These are phyloP conservation scores for Caenorhabditis tropicalis DNA, from an alignment of 1,140 invertebrate genomes.

Conservation along the genomic window DNA sequence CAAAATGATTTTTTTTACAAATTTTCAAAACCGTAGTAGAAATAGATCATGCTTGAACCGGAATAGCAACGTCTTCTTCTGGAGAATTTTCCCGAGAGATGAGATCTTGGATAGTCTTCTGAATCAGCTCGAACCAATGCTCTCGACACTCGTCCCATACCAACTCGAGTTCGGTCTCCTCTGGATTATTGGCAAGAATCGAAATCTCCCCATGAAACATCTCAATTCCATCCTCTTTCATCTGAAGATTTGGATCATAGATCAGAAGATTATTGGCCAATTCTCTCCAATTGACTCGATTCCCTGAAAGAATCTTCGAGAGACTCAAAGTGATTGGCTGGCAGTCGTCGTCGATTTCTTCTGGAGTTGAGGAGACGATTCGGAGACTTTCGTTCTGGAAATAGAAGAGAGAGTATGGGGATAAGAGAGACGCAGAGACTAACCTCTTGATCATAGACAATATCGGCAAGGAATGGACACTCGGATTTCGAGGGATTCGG, in stretches of 20 bases:
- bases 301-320: constrained; percentile 59
- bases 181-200: background rate
- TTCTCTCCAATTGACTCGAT: constrained; percentile 58
- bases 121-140: constrained; percentile 57
- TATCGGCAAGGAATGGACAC: constrained; percentile 44
- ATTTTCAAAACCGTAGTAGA: too few species aligned
- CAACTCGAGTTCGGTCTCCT: constrained; percentile 56
- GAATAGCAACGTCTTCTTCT: background rate
- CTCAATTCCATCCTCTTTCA: constrained; percentile 65
- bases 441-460: constrained; percentile 62
- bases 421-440: background rate
- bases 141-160: constrained; percentile 66
- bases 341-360: constrained; percentile 58
- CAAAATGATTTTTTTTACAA: too few species aligned
- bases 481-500: background rate
- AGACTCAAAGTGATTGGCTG: constrained; percentile 52
- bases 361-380: too few species aligned
- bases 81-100: background rate
- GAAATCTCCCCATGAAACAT: constrained; percentile 64
- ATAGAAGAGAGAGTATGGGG: background rate
- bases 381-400: constrained; percentile 49
- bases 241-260: constrained; percentile 63
- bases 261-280: constrained; percentile 50
- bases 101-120: background rate
- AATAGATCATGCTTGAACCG: background rate